These are phyloP conservation scores for Polypterus bichir DNA, from an alignment of 2,113 vertebrate species.

Conservation along the genomic window DNA sequence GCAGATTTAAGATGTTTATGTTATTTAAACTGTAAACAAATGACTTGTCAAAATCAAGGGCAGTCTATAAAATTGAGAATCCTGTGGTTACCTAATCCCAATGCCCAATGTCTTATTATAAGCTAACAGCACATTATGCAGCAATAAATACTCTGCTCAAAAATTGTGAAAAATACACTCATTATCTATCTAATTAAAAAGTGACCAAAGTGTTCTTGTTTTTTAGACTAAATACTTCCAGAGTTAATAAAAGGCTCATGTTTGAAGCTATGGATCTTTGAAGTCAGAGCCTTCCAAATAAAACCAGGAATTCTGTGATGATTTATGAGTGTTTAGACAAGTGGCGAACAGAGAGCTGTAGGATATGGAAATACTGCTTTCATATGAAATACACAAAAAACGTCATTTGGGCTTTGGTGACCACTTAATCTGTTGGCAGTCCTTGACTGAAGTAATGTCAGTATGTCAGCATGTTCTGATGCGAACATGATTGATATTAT, in stretches of 20 bases:
- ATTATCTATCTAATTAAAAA: too few relatives aligned
- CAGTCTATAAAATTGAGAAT: too few relatives aligned
- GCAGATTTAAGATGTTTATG: too few relatives aligned
- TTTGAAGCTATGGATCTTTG: constrained; percentile 40
- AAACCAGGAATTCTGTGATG: constrained; percentile 54
- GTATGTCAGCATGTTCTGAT: neutral
- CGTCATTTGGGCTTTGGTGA: constrained; percentile 35
- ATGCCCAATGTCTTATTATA: too few relatives aligned
- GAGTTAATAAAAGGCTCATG: constrained; percentile 40
- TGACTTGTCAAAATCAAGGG: too few relatives aligned
- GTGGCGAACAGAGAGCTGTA: constrained; percentile 56
- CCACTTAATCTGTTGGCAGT: constrained; percentile 46
- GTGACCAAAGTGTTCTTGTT: neutral
- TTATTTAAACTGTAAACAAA: too few relatives aligned
- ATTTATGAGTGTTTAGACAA: constrained; percentile 85
- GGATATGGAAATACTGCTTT: constrained; percentile 45
- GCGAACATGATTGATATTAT: too few relatives aligned
- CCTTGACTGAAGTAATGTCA: constrained; percentile 13
- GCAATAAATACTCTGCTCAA: too few relatives aligned
- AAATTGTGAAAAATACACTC: too few relatives aligned
- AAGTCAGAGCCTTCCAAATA: constrained; percentile 42
- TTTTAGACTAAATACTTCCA: constrained; percentile 18
- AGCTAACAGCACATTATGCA: too few relatives aligned
- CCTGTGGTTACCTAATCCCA: too few relatives aligned
- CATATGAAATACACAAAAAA: constrained; percentile 39